Evolutionary conservation across 1,140 invertebrate species (phyloP).

Genomic region (Neotoxoptera formosana): DNA sequence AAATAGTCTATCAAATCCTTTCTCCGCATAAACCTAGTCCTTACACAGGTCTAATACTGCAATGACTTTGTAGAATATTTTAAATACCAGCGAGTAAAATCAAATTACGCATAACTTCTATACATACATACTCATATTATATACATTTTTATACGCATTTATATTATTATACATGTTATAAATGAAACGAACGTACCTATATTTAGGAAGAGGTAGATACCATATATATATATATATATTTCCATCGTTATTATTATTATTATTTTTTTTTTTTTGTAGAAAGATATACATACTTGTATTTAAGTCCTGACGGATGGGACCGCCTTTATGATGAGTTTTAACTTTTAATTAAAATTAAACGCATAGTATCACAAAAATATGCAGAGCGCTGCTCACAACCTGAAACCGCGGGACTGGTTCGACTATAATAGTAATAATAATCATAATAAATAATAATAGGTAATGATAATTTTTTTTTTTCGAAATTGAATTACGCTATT

Average conservation of each 20-base stretch:
- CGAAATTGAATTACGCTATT: conserved; percentile 19
- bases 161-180: background rate
- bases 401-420: background rate
- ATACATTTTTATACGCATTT: background rate
- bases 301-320: background rate
- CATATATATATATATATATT: background rate
- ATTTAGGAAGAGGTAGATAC: background rate
- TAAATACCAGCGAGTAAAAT: background rate
- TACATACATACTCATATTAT: background rate
- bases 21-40: conserved; percentile 1
- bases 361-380: background rate
- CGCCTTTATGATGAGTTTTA: conserved; percentile 28
- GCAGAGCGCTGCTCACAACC: background rate
- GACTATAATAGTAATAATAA: background rate
- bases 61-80: conserved; percentile 3
- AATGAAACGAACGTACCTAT: background rate
- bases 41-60: background rate
- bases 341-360: conserved; percentile 39
- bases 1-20: conserved; percentile 4
- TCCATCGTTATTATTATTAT: background rate
- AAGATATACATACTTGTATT: background rate
- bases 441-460: conserved; percentile 22
- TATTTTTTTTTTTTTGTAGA: background rate
- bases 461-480: background rate
- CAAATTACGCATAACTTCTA: background rate